phyloP scores from a whole-genome alignment of 2,888 invertebrate species.

The Nomada fabriciana region DNA sequence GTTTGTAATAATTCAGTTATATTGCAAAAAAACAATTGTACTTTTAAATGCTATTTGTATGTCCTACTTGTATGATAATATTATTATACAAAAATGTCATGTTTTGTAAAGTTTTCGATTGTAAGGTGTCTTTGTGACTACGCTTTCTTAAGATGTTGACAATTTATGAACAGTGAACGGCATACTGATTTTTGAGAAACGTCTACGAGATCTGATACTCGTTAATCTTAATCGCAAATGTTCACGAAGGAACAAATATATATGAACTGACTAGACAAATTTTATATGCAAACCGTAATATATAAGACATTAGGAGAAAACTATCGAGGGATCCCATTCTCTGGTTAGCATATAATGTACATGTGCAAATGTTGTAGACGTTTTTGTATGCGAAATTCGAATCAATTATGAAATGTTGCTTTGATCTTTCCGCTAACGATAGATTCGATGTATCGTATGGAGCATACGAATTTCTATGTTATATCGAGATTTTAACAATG shows the following conservation, averaged over 20 bases:
- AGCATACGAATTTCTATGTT: constrained; percentile 50
- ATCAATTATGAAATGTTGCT: constrained; percentile 22
- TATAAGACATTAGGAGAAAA: constrained; percentile 55
- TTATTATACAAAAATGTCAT: constrained; percentile 79
- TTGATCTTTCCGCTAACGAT: constrained; percentile 12
- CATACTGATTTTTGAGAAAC: constrained; percentile 51
- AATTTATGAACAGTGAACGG: constrained; percentile 43
- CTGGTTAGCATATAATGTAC: constrained; percentile 29
- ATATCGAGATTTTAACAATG: constrained; percentile 60
- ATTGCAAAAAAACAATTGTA: constrained; percentile 77
- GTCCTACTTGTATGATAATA: constrained; percentile 81
- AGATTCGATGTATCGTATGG: constrained; percentile 35
- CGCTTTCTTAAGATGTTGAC: constrained; percentile 54
- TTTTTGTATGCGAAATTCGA: constrained; percentile 47
- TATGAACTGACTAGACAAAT: constrained; percentile 70
- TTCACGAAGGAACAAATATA: constrained; percentile 50
- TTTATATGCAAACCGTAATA: constrained; percentile 71
- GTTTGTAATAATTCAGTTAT: constrained; percentile 77
- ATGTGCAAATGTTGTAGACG: constrained; percentile 35
- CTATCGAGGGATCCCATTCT: constrained; percentile 28
- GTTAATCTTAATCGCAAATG: constrained; percentile 59
- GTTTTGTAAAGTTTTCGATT: constrained; percentile 80
- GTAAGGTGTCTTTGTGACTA: constrained; percentile 58
- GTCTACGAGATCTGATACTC: constrained; percentile 36
- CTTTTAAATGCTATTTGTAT: constrained; percentile 80